Base-by-base conservation (phyloP, 2,797 vertebrate species). In the Gephyroberyx darwinii region DNA sequence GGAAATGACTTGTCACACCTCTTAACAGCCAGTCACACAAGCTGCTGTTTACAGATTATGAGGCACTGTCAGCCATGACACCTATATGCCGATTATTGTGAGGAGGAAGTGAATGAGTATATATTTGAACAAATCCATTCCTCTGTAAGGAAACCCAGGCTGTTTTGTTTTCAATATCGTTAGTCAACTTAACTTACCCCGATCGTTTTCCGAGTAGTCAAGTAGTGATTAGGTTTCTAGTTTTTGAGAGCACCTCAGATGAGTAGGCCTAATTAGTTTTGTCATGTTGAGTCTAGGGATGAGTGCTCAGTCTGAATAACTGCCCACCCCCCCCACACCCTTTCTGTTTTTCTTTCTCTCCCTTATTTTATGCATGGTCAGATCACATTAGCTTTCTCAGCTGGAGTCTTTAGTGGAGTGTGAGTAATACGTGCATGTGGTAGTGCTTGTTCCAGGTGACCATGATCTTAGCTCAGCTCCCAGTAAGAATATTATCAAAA, bases 301-400 rank as follows among this genome's bases (percentile, higher is more conserved):
- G 77, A 81, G 57, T 8, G 68, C 74, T 82, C 68, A 41, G 60
- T 85, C 68, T 84, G 80, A 90, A 83, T 71, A 83, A 82, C 60
- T 26, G 26, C 26, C 56, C 60, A 16, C 65, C 61, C 55, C 55
- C 20, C 22, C 37, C 53, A 41, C 19, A 41, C 43, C 60, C 56
- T 63, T 55, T 81, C 71, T 74, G 69, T 71, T 75, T 68, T 69
- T 75, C 57, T 74, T 33, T 71, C 73, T 33, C 45, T 78, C 71
- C 83, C 71, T 81, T 90, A 81, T 84, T 90, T 85, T 90, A 89
- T 87, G 89, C 90, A 89, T 90, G 82, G 84, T 77, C 86, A 88
- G 81, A 85, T 91, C 88, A 86, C 82, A 90, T 92, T 89, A 88
- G 77, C 80, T 70, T 72, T 82, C 86, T 88, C 86, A 75, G 76